Percentiles rank a stretch among this genome's conserved stretches.
These are phyloP conservation scores for Thymelicus lineola DNA, from an alignment of 2,888 invertebrate species.

Conservation along the genomic window DNA sequence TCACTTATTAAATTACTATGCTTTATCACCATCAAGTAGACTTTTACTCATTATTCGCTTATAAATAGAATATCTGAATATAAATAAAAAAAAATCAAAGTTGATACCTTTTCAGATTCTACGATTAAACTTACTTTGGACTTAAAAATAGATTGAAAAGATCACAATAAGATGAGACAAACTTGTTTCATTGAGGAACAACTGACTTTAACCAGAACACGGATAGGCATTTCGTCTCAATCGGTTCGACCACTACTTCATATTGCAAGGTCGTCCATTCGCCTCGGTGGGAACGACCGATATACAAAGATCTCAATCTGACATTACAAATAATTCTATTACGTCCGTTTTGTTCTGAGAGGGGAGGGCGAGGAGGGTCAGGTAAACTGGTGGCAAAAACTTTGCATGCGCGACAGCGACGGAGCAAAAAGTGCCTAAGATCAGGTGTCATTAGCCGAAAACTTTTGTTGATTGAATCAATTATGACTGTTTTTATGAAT, in stretches of 20 bases:
- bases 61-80: no score
- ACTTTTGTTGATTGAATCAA: slow-evolving; percentile 26
- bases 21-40: no score
- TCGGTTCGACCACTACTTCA: slow-evolving; percentile 47
- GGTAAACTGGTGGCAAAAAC: slow-evolving; percentile 14
- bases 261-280: slow-evolving; percentile 61
- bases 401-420: slow-evolving; percentile 28
- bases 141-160: not conserved
- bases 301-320: slow-evolving; percentile 1
- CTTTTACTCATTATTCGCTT: no score
- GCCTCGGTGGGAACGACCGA: slow-evolving; percentile 46
- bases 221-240: slow-evolving; percentile 30
- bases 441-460: slow-evolving; percentile 21
- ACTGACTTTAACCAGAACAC: slow-evolving; percentile 10
- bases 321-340: slow-evolving; percentile 1
- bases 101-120: no score
- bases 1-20: no score
- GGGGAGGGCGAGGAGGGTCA: slow-evolving; percentile 12
- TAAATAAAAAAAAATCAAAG: no score
- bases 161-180: not conserved
- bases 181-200: slow-evolving; percentile 21
- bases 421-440: slow-evolving; percentile 15
- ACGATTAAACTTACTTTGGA: no score
- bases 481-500: slow-evolving; percentile 25
- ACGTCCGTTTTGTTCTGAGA: not conserved